Evolutionary conservation across 2,113 vertebrate genomes (phyloP), one percentile per base, ranked within the genome.

Genomic region (Leucoraja erinaceus): DNA sequence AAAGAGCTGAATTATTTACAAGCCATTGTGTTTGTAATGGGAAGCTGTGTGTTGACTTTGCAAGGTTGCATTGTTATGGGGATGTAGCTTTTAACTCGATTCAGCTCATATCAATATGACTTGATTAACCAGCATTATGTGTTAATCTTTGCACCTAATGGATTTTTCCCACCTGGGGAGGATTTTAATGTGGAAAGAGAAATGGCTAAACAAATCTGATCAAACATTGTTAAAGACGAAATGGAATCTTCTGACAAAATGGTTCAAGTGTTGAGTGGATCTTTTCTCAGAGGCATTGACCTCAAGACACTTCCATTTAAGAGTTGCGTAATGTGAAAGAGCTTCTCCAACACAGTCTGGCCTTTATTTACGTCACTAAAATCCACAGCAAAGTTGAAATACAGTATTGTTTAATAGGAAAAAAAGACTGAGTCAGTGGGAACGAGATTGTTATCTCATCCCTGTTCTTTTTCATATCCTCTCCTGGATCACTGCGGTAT

Each of bases 81-180:
- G 81, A 31, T 63, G 56, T 6, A 88, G 14, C 83, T 88, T n/a
- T 88, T 88, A n/a, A 31, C 83, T 88, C 63, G 83, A 63, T 72
- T 72, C 70, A 31, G 5, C 14, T 63, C n/a, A 61, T 63, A 28
- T 88, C 59, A 88, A 88, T 63, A 88, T 88, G 31, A 88, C 28
- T 63, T 88, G 25, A 88, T 63, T 88, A 66, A 31, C 59, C 59
- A 4, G n/a, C 18, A 88, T n/a, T 63, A 28, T 88, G 59, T 31
- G 83, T 88, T 88, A 63, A 88, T 88, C 83, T 88, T 88, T 88
- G 61, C 61, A 88, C 83, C 56, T 88, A 88, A 88, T 88, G 83
- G 83, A 88, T 63, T 88, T 6, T 63, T 31, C n/a, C 83, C 83
- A 88, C 83, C 83, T 18, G 28, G 83, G 18, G 83, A 63, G 59